phyloP scores from a whole-genome alignment of 1,140 invertebrate genomes.

The Helicoverpa armigera region DNA sequence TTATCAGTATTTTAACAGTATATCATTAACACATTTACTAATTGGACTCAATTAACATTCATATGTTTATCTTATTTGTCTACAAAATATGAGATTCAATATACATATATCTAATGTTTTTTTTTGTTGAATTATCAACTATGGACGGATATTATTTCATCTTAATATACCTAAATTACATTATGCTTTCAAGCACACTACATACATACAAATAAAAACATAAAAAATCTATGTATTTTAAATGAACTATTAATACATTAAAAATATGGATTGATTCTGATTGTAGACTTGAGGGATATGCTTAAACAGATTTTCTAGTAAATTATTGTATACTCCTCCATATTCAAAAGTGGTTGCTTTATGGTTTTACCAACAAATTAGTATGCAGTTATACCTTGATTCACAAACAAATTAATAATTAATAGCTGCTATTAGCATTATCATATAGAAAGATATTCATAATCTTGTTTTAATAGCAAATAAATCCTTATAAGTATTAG shows the following conservation, averaged over 20 bases:
- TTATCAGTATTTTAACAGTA: background rate
- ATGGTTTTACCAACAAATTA: too few relatives aligned
- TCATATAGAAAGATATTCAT: background rate
- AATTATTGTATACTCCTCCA: background rate
- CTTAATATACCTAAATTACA: background rate
- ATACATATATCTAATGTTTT: background rate
- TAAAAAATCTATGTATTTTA: background rate
- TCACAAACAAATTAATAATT: too few relatives aligned
- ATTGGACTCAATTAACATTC: slow-evolving; percentile 11
- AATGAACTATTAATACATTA: background rate
- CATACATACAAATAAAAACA: background rate
- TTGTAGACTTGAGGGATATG: background rate
- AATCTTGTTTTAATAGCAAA: background rate
- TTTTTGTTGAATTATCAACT: background rate
- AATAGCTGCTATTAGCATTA: too few relatives aligned
- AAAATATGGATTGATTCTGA: background rate
- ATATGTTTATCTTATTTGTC: background rate
- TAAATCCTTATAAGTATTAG: background rate
- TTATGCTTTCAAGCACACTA: background rate
- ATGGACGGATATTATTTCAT: slow-evolving; percentile 21
- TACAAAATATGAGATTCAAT: slow-evolving; percentile 33
- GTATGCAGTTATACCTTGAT: too few relatives aligned
- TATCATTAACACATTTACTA: slow-evolving; percentile 10
- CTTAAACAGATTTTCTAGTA: background rate
- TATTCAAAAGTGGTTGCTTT: too few relatives aligned